Percentiles rank a stretch among this genome's conserved stretches.
Conservation (phyloP, 1,140 invertebrate species). For the Belonocnema kinseyi region DNA sequence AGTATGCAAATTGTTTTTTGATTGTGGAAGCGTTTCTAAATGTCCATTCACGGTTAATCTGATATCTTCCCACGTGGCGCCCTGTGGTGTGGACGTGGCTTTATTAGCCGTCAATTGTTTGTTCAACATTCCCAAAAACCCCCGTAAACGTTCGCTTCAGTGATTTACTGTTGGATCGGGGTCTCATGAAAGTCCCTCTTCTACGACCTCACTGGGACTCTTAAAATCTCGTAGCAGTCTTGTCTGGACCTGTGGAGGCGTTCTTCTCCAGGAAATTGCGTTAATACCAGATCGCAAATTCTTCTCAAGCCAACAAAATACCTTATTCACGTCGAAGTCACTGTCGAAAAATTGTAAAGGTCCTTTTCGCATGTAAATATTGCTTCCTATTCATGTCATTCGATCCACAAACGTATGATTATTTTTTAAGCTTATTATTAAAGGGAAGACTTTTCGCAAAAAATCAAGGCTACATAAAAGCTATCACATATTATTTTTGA, state of each 20-base stretch:
- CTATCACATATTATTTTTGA: too few species aligned
- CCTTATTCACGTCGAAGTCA: neutral
- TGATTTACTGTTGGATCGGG: slow-evolving; percentile 70
- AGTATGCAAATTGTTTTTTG: slow-evolving; percentile 55
- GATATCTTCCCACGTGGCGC: slow-evolving; percentile 71
- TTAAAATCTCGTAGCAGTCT: slow-evolving; percentile 52
- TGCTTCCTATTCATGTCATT: slow-evolving; percentile 1
- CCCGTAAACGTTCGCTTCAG: slow-evolving; percentile 70
- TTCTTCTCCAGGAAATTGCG: slow-evolving; percentile 52
- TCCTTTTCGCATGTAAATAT: neutral
- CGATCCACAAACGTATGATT: neutral
- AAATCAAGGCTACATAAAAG: too few species aligned
- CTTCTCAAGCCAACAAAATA: slow-evolving; percentile 5
- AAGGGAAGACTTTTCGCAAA: neutral
- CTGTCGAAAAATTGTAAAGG: neutral
- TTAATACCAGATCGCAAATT: slow-evolving; percentile 44
- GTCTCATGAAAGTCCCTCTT: slow-evolving; percentile 47
- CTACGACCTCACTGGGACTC: slow-evolving; percentile 39
- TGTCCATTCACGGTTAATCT: slow-evolving; percentile 63
- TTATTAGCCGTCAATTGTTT: slow-evolving; percentile 77
- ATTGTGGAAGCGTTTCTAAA: slow-evolving; percentile 44
- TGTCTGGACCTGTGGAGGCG: slow-evolving; percentile 50
- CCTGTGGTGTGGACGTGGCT: slow-evolving; percentile 69
- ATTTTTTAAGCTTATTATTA: neutral
- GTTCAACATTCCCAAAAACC: slow-evolving; percentile 75